Percentiles rank a stretch among this genome's conserved stretches.
These are phyloP conservation scores for Eulemur albifrons DNA, from an alignment of 2,797 vertebrate genomes.

Conservation along the genomic window DNA sequence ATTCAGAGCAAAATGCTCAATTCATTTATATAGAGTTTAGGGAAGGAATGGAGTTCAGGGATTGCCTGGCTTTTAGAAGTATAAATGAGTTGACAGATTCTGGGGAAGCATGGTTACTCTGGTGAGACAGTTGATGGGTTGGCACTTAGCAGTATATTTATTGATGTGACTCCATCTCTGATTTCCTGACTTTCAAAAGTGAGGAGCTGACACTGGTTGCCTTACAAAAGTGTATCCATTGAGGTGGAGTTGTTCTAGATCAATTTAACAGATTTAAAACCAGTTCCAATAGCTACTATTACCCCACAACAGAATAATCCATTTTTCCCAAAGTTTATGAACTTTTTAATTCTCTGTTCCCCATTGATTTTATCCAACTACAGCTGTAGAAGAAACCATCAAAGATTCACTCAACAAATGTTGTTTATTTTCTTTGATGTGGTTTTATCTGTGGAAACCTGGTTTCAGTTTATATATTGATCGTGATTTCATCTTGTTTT, in stretches of 20 bases:
- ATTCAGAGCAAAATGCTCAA: background rate
- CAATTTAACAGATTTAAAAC: background rate
- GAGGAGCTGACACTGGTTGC: background rate
- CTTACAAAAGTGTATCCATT: background rate
- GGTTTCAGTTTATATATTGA: background rate
- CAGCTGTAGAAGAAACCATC: background rate
- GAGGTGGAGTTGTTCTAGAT: background rate
- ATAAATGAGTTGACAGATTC: background rate
- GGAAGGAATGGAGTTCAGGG: background rate
- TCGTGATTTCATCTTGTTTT: background rate
- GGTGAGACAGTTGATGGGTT: background rate
- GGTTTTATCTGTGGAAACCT: background rate
- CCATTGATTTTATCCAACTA: background rate
- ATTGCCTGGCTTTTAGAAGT: background rate
- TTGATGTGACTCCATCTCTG: background rate
- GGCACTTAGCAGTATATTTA: background rate
- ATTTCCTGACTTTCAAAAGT: slow-evolving; percentile 4
- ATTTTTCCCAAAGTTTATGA: background rate
- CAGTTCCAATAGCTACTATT: background rate
- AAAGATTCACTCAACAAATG: background rate
- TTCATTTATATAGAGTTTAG: background rate
- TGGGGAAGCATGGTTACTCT: background rate
- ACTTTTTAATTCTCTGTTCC: background rate
- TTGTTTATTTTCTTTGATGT: background rate
- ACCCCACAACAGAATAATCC: background rate